Evolutionary conservation across 2,888 invertebrate genomes (phyloP).

Genomic region (Nezara viridula): DNA sequence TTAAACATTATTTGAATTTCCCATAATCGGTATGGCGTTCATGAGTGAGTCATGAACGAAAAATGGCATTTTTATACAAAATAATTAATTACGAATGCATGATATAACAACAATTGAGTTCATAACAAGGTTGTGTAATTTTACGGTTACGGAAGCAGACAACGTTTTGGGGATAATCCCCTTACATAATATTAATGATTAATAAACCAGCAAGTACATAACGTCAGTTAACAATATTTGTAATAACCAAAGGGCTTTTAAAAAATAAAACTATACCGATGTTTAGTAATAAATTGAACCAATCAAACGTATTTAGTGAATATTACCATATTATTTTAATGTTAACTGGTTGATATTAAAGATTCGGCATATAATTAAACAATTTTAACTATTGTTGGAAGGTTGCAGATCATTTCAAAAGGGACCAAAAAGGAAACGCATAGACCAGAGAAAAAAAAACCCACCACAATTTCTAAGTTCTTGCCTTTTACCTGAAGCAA

Average conservation of each 20-base stretch:
- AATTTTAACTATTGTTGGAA: background rate
- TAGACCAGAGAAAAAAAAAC: background rate
- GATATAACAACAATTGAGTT: background rate
- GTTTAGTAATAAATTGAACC: too few relatives aligned
- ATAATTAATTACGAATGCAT: background rate
- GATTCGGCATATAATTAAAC: too few relatives aligned
- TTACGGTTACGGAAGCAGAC: conserved; percentile 11
- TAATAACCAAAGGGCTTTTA: too few relatives aligned
- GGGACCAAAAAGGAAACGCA: background rate
- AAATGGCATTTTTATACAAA: background rate
- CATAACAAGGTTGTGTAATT: conserved; percentile 11
- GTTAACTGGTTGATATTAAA: too few relatives aligned
- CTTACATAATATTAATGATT: background rate
- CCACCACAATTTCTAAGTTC: background rate
- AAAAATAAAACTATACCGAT: too few relatives aligned
- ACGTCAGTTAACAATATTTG: background rate
- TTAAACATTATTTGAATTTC: too few relatives aligned
- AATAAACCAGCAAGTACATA: background rate
- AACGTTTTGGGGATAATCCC: background rate
- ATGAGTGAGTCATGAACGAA: too few relatives aligned
- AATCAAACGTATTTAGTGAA: too few relatives aligned
- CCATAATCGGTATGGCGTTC: too few relatives aligned
- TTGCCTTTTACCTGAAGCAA: background rate
- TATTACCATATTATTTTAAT: too few relatives aligned
- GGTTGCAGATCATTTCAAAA: background rate